Conservation (phyloP, 2,888 invertebrate genomes). For the Eucera pruinosa region DNA sequence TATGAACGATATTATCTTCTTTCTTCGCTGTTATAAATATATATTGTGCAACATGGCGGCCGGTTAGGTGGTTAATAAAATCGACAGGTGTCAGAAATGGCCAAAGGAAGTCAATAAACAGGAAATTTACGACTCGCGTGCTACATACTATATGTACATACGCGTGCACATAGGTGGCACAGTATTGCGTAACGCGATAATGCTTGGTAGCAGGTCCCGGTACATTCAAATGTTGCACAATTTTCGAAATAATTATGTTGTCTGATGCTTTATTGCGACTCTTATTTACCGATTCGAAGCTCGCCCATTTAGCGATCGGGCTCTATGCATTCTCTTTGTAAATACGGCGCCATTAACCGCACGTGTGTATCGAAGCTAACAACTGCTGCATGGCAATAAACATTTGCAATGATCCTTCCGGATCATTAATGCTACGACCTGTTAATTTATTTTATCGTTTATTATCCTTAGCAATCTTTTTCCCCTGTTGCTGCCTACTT, state of each 20-base stretch:
- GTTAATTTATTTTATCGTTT: slow-evolving; percentile 4
- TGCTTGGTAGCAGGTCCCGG: background rate
- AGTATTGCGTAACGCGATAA: background rate
- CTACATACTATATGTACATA: too few relatives aligned
- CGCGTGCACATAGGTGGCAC: too few relatives aligned
- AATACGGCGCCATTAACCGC: slow-evolving; percentile 6
- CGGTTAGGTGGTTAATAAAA: too few relatives aligned
- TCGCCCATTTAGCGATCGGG: background rate
- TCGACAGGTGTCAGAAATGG: background rate
- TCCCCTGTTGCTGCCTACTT: background rate
- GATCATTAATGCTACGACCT: background rate
- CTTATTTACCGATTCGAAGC: background rate
- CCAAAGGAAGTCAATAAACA: background rate
- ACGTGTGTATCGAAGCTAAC: background rate
- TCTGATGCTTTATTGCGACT: too few relatives aligned
- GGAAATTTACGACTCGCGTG: background rate
- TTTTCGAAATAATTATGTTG: slow-evolving; percentile 1
- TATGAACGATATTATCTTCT: background rate
- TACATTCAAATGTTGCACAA: slow-evolving; percentile 8
- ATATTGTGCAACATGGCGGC: background rate
- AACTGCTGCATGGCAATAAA: background rate
- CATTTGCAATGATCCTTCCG: background rate
- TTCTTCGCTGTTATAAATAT: background rate
- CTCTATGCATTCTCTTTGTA: background rate
- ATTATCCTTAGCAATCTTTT: background rate